Base-by-base conservation (phyloP, 2,113 vertebrate genomes). In the Peromyscus polionotus region DNA sequence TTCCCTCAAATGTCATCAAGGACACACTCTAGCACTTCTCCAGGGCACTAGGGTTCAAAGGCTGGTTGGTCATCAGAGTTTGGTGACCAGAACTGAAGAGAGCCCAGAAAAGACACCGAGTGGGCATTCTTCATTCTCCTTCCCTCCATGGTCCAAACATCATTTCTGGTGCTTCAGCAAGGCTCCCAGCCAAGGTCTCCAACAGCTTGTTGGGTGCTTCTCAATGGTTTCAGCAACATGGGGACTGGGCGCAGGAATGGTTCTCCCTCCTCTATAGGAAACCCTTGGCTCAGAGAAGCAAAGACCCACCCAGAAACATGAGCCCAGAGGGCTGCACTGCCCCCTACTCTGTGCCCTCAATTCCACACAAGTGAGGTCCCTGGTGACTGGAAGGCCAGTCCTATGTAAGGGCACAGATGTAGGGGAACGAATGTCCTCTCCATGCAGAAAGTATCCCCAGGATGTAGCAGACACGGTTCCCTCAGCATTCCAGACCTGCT, bases 381-480 rank as follows among this genome's bases (percentile, higher is more conserved):
- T 39, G 26, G 61, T n/a, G 20, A 17, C 20, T 0, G 7, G 11
- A 54, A 67, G 81, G 6, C 70, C 93, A 65, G 68, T 33, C 59
- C 42, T 36, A 12, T 0, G 14, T 17, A 59, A 83, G n/a, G 57
- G n/a, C 13, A 17, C n/a, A 48, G 70, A 33, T 8, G 36, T 20
- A 19, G n/a, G 1, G 39, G 26, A 13, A 19, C 17, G 3, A 10
- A 39, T 33, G 24, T 20, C 57, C 20, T 19, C 7, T 10, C 79
- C 26, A 0, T 42, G 0, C 22, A n/a, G 8, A 45, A 5, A 3
- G 33, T 28, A n/a, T 65, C 45, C 4, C 45, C 59, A 0, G 31
- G 28, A 0, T 1, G 6, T 5, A 2, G 14, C 10, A 17, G 31
- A 31, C 54, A n/a, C 1, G 1, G 7, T 13, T 19, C 6, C 0